Conservation (phyloP, 2,888 invertebrate species). For the Polydrusus pterygomalis region DNA sequence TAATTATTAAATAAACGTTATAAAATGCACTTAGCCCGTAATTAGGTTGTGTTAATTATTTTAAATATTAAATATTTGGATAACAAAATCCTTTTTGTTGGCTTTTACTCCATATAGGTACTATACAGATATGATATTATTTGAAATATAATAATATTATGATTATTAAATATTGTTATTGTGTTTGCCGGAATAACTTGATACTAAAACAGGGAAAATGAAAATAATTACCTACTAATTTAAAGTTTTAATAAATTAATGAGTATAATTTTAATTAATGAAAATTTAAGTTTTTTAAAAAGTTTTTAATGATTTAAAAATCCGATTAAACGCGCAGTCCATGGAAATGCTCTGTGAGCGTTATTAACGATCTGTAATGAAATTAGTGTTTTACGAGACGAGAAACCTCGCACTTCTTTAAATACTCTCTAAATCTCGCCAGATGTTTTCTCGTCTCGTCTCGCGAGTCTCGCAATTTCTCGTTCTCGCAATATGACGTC, state of each 20-base stretch:
- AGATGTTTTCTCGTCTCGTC: too few species aligned
- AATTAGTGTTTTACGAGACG: too few species aligned
- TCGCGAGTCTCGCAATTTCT: too few species aligned
- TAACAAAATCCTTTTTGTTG: constrained; percentile 13
- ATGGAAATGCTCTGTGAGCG: too few species aligned
- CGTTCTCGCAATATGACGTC: too few species aligned
- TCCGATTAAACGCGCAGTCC: neutral
- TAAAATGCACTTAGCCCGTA: constrained; percentile 30
- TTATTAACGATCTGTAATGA: too few species aligned
- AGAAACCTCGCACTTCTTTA: too few species aligned
- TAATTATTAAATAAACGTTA: constrained; percentile 35
- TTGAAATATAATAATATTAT: constrained; percentile 38
- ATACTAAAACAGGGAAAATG: constrained; percentile 30
- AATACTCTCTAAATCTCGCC: too few species aligned
- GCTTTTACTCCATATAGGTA: constrained; percentile 5
- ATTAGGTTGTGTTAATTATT: constrained; percentile 29
- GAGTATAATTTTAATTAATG: neutral
- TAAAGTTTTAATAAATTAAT: constrained; percentile 21
- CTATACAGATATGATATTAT: constrained; percentile 12
- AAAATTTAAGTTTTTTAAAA: neutral
- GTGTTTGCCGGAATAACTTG: constrained; percentile 26
- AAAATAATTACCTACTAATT: constrained; percentile 30
- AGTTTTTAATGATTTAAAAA: neutral
- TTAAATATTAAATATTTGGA: constrained; percentile 29
- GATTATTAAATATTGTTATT: neutral